Percentiles rank a stretch among this genome's conserved stretches.
phyloP scores from a whole-genome alignment of 2,113 vertebrate species.

The Scortum barcoo region DNA sequence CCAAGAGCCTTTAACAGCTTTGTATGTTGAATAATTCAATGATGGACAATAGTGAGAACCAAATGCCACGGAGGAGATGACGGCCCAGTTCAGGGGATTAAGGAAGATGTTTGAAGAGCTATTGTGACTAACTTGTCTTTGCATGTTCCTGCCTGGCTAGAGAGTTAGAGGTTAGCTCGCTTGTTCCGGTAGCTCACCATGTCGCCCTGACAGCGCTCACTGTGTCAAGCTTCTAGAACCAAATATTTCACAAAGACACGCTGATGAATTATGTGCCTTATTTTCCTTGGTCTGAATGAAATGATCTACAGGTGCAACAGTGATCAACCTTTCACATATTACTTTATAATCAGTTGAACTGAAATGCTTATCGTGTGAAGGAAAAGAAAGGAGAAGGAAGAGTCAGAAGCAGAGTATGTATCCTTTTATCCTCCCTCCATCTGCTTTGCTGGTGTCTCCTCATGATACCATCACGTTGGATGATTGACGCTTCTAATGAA shows the following conservation, averaged over 20 bases:
- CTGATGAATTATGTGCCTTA: not conserved
- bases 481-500: conserved; percentile 27
- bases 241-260: not conserved
- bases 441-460: not conserved
- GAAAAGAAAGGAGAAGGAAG: not conserved
- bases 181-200: not conserved
- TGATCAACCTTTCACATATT: not conserved
- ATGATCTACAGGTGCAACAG: not conserved
- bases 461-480: not conserved
- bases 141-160: not conserved
- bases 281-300: not conserved
- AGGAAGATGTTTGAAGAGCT: not conserved
- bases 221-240: not conserved
- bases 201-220: not conserved
- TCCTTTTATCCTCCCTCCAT: not conserved
- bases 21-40: not conserved
- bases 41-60: not conserved
- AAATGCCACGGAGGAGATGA: too few relatives aligned
- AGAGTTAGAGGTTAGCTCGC: not conserved
- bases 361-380: not conserved
- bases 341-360: not conserved
- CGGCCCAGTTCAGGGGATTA: too few relatives aligned
- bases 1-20: not conserved
- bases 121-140: too few relatives aligned
- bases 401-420: not conserved